Conservation (phyloP, 1,140 invertebrate species). For the Rhynchophorus ferrugineus region DNA sequence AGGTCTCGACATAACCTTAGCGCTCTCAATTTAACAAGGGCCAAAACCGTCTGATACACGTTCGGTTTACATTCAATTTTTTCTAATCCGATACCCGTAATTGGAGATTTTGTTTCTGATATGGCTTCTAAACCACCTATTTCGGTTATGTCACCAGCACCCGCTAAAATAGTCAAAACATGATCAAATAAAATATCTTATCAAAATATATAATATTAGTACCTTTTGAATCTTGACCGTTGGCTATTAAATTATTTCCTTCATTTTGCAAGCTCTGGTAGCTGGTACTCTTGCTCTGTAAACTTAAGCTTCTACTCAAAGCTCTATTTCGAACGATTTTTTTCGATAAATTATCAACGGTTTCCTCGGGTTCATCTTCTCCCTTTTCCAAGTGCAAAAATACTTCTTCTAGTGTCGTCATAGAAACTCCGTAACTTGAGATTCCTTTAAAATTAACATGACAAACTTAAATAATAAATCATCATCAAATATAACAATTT, state of each 20-base stretch:
- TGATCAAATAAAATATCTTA: conserved; percentile 9
- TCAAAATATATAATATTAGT: neutral
- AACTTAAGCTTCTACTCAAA: conserved; percentile 57
- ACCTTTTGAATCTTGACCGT: conserved; percentile 27
- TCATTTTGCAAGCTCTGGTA: conserved; percentile 67
- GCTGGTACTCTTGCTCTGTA: conserved; percentile 64
- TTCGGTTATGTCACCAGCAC: conserved; percentile 27
- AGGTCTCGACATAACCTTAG: conserved; percentile 50
- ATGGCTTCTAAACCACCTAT: conserved; percentile 32
- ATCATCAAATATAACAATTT: no score
- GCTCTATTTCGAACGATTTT: conserved; percentile 64
- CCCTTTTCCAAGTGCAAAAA: conserved; percentile 68
- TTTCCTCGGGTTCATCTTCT: conserved; percentile 50
- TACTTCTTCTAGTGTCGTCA: conserved; percentile 90
- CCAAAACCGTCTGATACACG: conserved; percentile 45
- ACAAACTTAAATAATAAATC: no score
- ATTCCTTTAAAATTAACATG: conserved; percentile 61
- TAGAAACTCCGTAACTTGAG: conserved; percentile 83
- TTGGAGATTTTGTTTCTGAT: conserved; percentile 35
- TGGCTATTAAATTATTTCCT: conserved; percentile 30
- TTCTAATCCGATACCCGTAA: conserved; percentile 45
- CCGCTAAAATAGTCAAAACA: no score
- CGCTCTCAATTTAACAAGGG: conserved; percentile 47
- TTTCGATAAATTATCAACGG: conserved; percentile 61
- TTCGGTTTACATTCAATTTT: conserved; percentile 48